Conservation (phyloP, 1,140 invertebrate species). For the Oscheius sp. region DNA sequence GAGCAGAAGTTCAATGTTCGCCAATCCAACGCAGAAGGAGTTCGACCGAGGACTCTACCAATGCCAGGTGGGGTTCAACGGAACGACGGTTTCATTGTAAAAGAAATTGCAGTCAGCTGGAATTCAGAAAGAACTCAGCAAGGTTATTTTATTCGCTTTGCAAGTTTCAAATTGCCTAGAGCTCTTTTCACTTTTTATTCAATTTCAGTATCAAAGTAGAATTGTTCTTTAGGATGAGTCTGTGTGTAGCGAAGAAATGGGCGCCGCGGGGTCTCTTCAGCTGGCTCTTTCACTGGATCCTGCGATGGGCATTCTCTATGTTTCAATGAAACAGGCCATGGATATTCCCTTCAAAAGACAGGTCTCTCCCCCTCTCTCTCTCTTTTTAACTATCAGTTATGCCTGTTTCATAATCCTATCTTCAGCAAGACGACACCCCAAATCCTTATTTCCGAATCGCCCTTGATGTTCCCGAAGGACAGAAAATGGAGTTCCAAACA, state of each 20-base stretch:
- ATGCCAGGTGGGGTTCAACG: conserved; percentile 26
- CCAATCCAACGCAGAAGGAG: conserved; percentile 46
- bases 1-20: conserved; percentile 48
- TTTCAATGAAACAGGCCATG: conserved; percentile 26
- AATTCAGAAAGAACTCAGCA: background rate
- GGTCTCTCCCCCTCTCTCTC: background rate
- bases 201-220: conserved; percentile 12
- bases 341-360: conserved; percentile 31
- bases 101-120: background rate
- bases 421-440: conserved; percentile 50
- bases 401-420: background rate
- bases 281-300: conserved; percentile 31
- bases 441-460: conserved; percentile 55
- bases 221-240: conserved; percentile 25
- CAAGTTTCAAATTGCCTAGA: no score
- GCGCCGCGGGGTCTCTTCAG: conserved; percentile 30
- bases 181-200: no score
- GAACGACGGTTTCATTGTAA: background rate
- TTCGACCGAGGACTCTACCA: conserved; percentile 56
- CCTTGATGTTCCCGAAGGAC: conserved; percentile 45
- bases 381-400: background rate
- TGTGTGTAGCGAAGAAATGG: conserved; percentile 17
- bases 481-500: conserved; percentile 50
- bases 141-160: background rate
- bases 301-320: conserved; percentile 16